Evolutionary conservation across 2,888 invertebrate species (phyloP), one percentile per base, ranked within the genome.

Genomic region (Ceraclea dissimilis): DNA sequence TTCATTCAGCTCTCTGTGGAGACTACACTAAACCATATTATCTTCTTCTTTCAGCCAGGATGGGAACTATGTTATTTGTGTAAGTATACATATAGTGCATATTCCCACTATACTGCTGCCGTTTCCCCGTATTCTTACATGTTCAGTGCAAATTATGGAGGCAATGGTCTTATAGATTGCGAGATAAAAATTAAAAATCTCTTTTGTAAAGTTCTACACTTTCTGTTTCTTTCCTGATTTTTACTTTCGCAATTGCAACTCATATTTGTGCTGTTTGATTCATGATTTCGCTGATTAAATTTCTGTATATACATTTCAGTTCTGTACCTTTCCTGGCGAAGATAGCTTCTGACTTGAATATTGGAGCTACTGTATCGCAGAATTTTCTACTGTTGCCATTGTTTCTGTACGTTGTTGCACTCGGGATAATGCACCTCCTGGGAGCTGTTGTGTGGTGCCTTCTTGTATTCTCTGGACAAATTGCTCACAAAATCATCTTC

Each of bases 401-500:
- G 43, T 68, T 83, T 2, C 71, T 84, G 1, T 87, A 85, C 67
- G 75, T 82, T 65, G 78, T 81, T 0, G 81, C 84, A 1, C 69
- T 86, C 58, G 83, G 84, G 1, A 66, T 85, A 16, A 64, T 83
- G 4, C 79, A 82, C 63, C 63, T 84, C 1, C 65, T 77, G 2
- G 79, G 80, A 0, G 70, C 82, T 16, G 74, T 68, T 1, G 67
- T 82, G 22, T 73, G 84, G 62, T 70, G 74, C 13, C 71, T 79
- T 0, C 77, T 89, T 66, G 75, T 85, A 55, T 81, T 84, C 62
- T 83, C 84, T 47, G 88, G 88, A 51, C 85, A 87, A 56, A 74
- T 87, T 4, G 79, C 84, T 2, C 84, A 88, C 69, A 79, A 82
- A 65, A 66, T 86, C 51, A 71, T 84, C 10, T 77, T 85, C 59